These are phyloP conservation scores for Ptilodon capucinus DNA, from an alignment of 2,888 invertebrate species.

Conservation along the genomic window DNA sequence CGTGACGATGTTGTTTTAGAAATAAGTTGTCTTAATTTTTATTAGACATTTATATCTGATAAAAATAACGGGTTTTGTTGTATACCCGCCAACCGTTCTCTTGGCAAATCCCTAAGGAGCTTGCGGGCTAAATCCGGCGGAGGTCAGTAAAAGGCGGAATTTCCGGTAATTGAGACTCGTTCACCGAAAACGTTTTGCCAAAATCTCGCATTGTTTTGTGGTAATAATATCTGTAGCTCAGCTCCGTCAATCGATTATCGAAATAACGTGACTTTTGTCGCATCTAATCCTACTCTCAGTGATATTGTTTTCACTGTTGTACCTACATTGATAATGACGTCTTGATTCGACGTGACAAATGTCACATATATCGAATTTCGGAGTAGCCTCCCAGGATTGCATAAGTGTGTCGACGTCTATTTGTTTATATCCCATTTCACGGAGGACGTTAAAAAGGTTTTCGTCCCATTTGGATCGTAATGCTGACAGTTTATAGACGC, in stretches of 20 bases:
- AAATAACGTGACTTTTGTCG: too few species aligned
- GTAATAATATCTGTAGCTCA: too few species aligned
- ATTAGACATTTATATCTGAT: slow-evolving; percentile 4
- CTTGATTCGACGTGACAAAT: too few species aligned
- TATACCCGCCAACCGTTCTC: slow-evolving; percentile 30
- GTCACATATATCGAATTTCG: too few species aligned
- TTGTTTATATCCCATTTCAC: slow-evolving; percentile 24
- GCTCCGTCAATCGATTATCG: too few species aligned
- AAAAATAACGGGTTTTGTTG: slow-evolving; percentile 24
- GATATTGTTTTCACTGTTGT: too few species aligned
- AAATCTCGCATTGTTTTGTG: slow-evolving; percentile 42
- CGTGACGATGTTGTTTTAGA: too few species aligned
- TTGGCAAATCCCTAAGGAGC: slow-evolving; percentile 36
- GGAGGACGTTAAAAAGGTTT: slow-evolving; percentile 21
- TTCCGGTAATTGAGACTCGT: slow-evolving; percentile 50
- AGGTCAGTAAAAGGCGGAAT: slow-evolving; percentile 41
- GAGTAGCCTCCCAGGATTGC: neutral
- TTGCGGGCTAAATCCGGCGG: slow-evolving; percentile 27
- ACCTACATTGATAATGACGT: too few species aligned
- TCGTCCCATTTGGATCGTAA: slow-evolving; percentile 25
- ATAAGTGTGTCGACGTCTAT: slow-evolving; percentile 12
- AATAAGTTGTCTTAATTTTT: slow-evolving; percentile 2
- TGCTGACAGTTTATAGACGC: slow-evolving; percentile 5
- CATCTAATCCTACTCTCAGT: too few species aligned
- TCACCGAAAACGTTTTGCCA: slow-evolving; percentile 40